Evolutionary conservation across 2,888 invertebrate genomes (phyloP).

Genomic region (Microplitis manilae): DNA sequence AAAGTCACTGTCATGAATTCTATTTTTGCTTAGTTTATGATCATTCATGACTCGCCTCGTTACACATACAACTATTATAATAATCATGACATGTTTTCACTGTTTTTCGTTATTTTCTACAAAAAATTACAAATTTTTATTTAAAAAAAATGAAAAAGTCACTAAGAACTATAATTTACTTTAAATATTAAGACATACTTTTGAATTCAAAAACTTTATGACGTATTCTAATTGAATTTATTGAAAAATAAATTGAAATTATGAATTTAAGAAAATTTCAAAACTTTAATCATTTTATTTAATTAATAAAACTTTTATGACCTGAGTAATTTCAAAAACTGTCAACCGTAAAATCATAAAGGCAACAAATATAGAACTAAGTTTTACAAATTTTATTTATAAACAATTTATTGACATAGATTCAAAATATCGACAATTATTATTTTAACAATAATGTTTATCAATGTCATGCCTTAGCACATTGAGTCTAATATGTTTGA

Average conservation of each 20-base stretch:
- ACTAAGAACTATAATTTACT: background rate
- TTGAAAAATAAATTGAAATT: background rate
- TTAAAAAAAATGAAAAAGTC: background rate
- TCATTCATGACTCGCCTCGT: background rate
- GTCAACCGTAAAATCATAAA: background rate
- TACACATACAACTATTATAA: background rate
- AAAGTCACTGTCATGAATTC: slow-evolving; percentile 11
- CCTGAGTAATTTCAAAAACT: background rate
- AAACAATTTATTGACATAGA: background rate
- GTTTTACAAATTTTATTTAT: background rate
- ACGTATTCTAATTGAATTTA: background rate
- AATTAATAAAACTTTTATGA: background rate
- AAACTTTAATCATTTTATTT: background rate
- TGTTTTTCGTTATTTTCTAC: background rate
- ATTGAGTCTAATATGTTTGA: background rate
- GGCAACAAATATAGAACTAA: background rate
- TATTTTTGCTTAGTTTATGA: background rate
- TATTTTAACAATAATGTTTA: background rate
- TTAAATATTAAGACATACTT: background rate
- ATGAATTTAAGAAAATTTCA: background rate
- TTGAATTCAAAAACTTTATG: background rate
- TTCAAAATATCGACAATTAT: background rate
- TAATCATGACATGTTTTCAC: background rate
- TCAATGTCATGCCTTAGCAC: background rate
- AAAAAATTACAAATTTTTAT: too few relatives aligned